Evolutionary conservation across 1,140 invertebrate species (phyloP).

Genomic region (Capitella teleta): DNA sequence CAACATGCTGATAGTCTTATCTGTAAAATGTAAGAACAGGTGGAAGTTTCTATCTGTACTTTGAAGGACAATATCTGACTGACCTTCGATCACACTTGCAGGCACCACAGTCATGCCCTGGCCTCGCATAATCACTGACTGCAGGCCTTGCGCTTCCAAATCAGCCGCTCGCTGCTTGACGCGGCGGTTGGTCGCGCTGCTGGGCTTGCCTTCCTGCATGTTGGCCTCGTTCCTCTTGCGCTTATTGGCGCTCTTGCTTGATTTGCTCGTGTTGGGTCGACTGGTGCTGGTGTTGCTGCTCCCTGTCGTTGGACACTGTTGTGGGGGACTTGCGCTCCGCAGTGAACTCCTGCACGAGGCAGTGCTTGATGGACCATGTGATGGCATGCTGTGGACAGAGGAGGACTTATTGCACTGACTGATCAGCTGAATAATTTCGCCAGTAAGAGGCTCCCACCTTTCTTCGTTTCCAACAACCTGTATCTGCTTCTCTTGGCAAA

Average conservation of each 20-base stretch:
- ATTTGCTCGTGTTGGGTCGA: not conserved
- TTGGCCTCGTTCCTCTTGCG: not conserved
- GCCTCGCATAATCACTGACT: constrained; percentile 19
- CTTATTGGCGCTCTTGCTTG: not conserved
- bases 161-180: not conserved
- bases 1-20: constrained; percentile 18
- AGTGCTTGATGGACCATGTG: no score
- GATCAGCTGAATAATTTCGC: no score
- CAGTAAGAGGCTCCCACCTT: no score
- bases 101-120: constrained; percentile 28
- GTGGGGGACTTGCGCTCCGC: no score
- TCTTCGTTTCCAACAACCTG: no score
- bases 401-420: no score
- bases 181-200: not conserved
- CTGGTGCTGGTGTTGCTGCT: no score
- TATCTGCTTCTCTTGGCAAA: no score
- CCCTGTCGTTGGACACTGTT: no score
- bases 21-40: not conserved
- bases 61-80: constrained; percentile 1
- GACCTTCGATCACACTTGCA: constrained; percentile 19
- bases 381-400: no score
- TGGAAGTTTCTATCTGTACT: not conserved
- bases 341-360: no score
- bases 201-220: no score
- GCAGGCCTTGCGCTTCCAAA: not conserved